Evolutionary conservation across 2,113 vertebrate species (phyloP), one percentile per base, ranked within the genome.

Genomic region (Pandion haliaetus): DNA sequence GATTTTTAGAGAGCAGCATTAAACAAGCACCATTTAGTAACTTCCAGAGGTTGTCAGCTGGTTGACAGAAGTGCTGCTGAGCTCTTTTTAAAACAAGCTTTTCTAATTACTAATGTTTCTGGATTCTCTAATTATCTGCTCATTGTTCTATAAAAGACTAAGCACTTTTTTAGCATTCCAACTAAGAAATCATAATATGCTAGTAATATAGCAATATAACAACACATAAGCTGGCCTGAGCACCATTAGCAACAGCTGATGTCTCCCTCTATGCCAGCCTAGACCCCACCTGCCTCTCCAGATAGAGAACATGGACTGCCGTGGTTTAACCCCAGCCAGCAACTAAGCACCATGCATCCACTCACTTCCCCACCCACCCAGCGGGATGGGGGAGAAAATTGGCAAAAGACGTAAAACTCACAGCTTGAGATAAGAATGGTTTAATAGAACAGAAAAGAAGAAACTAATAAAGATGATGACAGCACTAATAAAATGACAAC

Each of bases 31-130:
- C 40, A n/a, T 65, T 90, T 44, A 65, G 73, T 63, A 74, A 88
- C 90, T 84, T 93, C 79, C 95, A 96, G 89, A 88, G 91, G 73
- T 86, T 96, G 88, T 52, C 93, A 95, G 89, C 92, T 95, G 79
- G 24, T 47, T 94, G 82, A 62, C 72, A 87, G 62, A 85, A 91
- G 20, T 18, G 65, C 78, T 86, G 57, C 71, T 73, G 84, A 65
- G 88, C 45, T 77, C 74, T 65, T 84, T 82, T 52, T 78, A 57
- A 90, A 93, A 77, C 78, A 82, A 86, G 79, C 79, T 93, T 65
- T 91, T 89, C 88, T 94, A 86, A 74, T 87, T 96, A 57, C 91
- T 77, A 91, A 80, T 5, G 14, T 87, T 92, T 38, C 76, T 93
- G 69, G 10, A 78, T 87, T 90, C 70, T 86, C 47, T 82, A 73